Base-by-base conservation (phyloP, 2,113 vertebrate genomes). In the Rostratula benghalensis region DNA sequence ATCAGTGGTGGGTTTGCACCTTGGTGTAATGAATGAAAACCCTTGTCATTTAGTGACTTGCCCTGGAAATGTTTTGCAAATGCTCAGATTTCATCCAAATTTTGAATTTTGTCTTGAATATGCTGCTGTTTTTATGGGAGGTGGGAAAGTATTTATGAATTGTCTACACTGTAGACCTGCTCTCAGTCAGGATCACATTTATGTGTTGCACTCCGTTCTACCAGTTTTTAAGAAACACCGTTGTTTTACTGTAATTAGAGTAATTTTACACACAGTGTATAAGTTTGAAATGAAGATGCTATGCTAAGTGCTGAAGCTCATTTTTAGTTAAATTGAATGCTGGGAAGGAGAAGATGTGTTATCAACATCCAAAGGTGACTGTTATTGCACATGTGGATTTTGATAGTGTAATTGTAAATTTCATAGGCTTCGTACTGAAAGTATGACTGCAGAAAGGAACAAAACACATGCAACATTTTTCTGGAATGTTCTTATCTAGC, bases 171-270 rank as follows among this genome's bases (percentile, higher is more conserved):
- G 10, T 37, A 68, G 93, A 25, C 65, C 69, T 91, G 53, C 51
- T 87, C 57, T 56, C 51, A 54, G 83, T 50, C 63, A 63, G 65
- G 73, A 86, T 81, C 63, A 9, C 10, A 12, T 53, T 81, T 89
- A 25, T 71, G 35, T 4, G 1, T n/a, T 81, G 54, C 89, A 60
- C 69, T 60, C 51, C n/a, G 64, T 73, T 78, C 71, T 30, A 37
- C 2, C 2, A 11, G 46, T 50, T 84, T 94, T 77, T 82, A 80
- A 83, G 50, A 74, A 77, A 71, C 46, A 75, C 31, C 90, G 64
- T 63, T 75, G 69, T 93, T 92, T 79, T 87, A 60, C 68, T 92
- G 65, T 94, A 94, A 95, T 96, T 87, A 95, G 86, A 90, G 64
- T 82, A 57, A 74, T 89, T 94, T 63, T 73, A 60, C n/a, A n/a